Conservation (phyloP, 2,113 vertebrate species). For the Catharus fuscescens region DNA sequence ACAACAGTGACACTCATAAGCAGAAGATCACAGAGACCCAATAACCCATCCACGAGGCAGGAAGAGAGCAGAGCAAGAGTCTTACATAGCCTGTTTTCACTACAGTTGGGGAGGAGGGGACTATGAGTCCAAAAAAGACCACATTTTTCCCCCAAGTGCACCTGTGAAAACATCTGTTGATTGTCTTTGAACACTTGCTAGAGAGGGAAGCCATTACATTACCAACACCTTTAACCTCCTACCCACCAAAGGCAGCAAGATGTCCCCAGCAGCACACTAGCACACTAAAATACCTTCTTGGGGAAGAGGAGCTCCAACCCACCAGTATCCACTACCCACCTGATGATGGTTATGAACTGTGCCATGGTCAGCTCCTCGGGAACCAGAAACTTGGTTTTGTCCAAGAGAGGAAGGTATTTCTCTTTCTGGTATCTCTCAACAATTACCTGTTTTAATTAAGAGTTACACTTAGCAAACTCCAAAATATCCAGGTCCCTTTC, state of each 20-base stretch:
- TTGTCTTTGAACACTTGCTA: background rate
- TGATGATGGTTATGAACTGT: constrained; percentile 87
- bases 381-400: constrained; percentile 92
- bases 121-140: background rate
- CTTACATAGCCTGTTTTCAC: background rate
- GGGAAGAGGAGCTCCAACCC: background rate
- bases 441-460: constrained; percentile 79
- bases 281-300: background rate
- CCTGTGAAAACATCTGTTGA: background rate
- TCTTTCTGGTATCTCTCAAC: constrained; percentile 86
- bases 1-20: background rate
- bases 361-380: constrained; percentile 90
- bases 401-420: constrained; percentile 82
- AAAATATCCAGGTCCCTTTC: fast-evolving
- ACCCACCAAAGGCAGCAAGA: background rate
- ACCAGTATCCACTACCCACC: constrained; percentile 51
- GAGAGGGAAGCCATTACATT: background rate
- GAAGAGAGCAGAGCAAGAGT: background rate
- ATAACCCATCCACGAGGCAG: background rate
- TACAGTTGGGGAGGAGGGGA: background rate
- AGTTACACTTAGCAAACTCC: background rate
- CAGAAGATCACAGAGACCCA: background rate
- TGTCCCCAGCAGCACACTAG: too few relatives aligned
- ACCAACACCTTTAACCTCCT: background rate
- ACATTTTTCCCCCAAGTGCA: background rate